Percentiles rank a stretch among this genome's conserved stretches.
These are phyloP conservation scores for Etheostoma cragini DNA, from an alignment of 2,113 vertebrate genomes.

Conservation along the genomic window DNA sequence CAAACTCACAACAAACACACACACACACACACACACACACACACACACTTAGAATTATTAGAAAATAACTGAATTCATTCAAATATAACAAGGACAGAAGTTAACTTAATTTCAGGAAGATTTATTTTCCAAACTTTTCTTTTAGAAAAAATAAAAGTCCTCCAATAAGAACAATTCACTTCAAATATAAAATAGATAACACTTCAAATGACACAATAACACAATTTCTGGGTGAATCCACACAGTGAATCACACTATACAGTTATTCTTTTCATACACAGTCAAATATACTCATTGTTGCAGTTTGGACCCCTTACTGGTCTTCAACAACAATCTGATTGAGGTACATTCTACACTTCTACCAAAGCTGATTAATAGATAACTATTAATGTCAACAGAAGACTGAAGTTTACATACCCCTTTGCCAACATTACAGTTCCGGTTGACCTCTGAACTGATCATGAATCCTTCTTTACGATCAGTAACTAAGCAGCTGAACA, in stretches of 20 bases:
- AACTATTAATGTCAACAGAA: not conserved
- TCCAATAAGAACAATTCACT: constrained; percentile 25
- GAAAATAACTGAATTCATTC: not conserved
- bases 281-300: not conserved
- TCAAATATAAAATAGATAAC: constrained; percentile 23
- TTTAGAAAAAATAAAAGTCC: constrained; percentile 31
- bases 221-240: not conserved
- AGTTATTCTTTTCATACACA: not conserved
- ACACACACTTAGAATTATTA: too few relatives aligned
- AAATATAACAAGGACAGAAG: not conserved
- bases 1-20: not conserved
- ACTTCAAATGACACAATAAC: not conserved
- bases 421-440: not conserved
- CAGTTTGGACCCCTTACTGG: not conserved
- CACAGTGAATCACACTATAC: constrained; percentile 2
- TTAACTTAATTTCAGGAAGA: not conserved
- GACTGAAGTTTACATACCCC: constrained; percentile 7
- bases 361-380: constrained; percentile 17
- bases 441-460: not conserved
- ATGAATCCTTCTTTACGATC: not conserved
- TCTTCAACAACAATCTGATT: not conserved
- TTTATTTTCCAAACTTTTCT: constrained; percentile 26
- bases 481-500: constrained; percentile 6
- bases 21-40: not conserved
- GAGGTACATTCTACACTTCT: not conserved